Base-by-base conservation (phyloP, 2,888 invertebrate genomes). In the Rutpela maculata region DNA sequence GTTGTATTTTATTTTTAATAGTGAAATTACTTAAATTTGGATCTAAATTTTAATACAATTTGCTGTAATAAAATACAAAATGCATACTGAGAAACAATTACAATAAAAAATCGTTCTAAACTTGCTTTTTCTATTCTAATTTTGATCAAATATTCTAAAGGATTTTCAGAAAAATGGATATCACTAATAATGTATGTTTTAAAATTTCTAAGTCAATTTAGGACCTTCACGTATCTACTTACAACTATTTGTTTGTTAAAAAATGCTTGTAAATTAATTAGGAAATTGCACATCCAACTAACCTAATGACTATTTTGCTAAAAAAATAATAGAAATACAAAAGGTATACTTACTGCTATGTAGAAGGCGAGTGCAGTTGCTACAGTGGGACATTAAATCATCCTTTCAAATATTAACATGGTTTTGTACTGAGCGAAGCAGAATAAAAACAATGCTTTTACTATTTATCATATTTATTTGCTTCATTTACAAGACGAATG, bases 271-370 rank as follows among this genome's bases (percentile, higher is more conserved):
- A 50, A 6, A 50, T 50, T 6, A 50, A 50, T 50, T 50, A 50
- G n/a, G 0, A 50, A 12, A 50, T 12, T 3, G 50, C 50, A 50
- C 15, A 1, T 15, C 15, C 50, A 50, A n/a, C 50, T 50, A 50
- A 50, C n/a, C 50, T 50, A 50, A 50, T 50, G n/a, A 50, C 50
- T 50, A 50, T 50, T 50, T 15, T 50, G 50, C 50, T 50, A n/a
- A n/a, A 35, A 63, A 63, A 19, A 1, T 19, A 65, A 65, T 19
- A n/a, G 50, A 50, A 31, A n/a, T 65, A 65, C 12, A 50, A 50
- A 43, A n/a, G 12, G 22, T 18, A 50, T 65, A 65, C 65, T 65
- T 65, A 65, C 65, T 65, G 18, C 50, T 65, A 38, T 3, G 38
- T 35, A 38, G 43, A 43, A 7, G 15, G 12, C 2, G 43, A 5